Conservation (phyloP, 1,140 invertebrate species). For the Lasioglossum albipes region DNA sequence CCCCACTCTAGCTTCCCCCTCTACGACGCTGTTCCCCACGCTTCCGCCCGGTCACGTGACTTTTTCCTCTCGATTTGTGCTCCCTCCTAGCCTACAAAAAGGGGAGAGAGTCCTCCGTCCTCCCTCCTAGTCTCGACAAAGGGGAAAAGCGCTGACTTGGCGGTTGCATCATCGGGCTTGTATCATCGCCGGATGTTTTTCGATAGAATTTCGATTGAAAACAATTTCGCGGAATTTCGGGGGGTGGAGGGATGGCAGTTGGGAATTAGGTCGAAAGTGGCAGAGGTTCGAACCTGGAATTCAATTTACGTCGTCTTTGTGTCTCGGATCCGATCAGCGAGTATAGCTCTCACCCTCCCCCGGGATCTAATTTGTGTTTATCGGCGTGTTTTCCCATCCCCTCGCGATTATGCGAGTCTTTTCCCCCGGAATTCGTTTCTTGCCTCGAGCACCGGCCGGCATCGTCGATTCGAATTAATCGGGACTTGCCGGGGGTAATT, state of each 20-base stretch:
- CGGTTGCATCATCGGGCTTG: too few species aligned
- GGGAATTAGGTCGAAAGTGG: constrained; percentile 64
- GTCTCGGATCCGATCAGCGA: constrained; percentile 54
- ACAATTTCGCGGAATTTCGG: constrained; percentile 20
- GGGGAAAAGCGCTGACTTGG: too few species aligned
- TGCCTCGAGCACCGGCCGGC: too few species aligned
- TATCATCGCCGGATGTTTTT: background rate
- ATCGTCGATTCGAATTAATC: background rate
- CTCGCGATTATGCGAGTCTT: background rate
- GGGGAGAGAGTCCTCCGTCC: too few species aligned
- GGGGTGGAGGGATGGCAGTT: constrained; percentile 4
- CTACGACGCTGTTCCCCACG: too few species aligned
- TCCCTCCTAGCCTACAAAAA: too few species aligned
- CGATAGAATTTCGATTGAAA: background rate
- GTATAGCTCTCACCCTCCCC: constrained; percentile 17
- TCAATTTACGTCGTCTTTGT: constrained; percentile 66
- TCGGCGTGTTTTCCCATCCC: constrained; percentile 21
- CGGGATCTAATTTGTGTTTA: constrained; percentile 69
- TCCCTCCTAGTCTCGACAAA: too few species aligned
- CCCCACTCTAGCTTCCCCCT: too few species aligned
- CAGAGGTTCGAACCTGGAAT: constrained; percentile 63
- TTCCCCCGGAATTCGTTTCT: background rate
- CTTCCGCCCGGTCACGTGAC: too few species aligned
- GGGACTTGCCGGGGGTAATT: background rate
- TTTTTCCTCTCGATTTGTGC: too few species aligned